Conservation (phyloP, 2,888 invertebrate species). For the Oscheius sp. region DNA sequence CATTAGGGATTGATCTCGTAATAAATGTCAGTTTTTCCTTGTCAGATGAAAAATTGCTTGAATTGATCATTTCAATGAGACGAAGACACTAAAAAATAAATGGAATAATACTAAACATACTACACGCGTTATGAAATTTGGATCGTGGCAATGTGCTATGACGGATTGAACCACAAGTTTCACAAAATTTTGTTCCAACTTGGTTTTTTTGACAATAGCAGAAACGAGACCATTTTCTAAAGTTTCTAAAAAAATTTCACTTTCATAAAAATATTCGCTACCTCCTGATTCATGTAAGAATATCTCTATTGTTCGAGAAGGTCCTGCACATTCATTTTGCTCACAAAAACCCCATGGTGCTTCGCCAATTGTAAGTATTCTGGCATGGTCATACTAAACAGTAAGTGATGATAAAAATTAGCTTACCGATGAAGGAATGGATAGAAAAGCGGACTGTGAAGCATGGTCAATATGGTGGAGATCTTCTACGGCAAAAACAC, state of each 20-base stretch:
- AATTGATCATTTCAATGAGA: neutral
- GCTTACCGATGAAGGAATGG: constrained; percentile 18
- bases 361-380: constrained; percentile 16
- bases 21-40: neutral
- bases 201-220: neutral
- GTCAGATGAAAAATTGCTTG: neutral
- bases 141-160: neutral
- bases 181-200: neutral
- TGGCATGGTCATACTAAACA: neutral
- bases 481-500: constrained; percentile 3
- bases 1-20: neutral
- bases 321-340: neutral
- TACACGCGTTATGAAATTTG: neutral
- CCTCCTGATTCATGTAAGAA: neutral
- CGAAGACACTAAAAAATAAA: neutral
- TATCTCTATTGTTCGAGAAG: constrained; percentile 6
- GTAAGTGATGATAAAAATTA: neutral
- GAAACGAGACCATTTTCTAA: neutral
- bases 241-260: neutral
- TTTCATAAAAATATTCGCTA: neutral
- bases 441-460: constrained; percentile 10
- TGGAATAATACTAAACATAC: neutral
- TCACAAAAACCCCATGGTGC: constrained; percentile 17
- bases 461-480: neutral
- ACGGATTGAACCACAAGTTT: constrained; percentile 13